Evolutionary conservation across 35 echinoderm and acorn worm genomes (phyloP).

Genomic region (Diadema setosum): DNA sequence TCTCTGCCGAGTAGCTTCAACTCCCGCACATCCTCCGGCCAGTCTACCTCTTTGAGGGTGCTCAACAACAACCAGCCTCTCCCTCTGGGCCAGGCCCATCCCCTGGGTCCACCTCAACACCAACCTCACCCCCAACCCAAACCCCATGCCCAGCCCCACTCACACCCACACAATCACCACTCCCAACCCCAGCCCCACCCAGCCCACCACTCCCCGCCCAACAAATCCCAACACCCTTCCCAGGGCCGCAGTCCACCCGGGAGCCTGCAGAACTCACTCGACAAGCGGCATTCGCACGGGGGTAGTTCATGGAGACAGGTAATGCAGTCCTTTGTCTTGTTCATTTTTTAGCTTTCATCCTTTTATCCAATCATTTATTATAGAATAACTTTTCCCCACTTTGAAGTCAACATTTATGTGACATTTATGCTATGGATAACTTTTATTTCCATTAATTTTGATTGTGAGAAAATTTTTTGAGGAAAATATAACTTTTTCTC

Average conservation of each 20-base stretch:
- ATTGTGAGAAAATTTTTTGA: too few species aligned
- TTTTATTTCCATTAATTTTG: too few species aligned
- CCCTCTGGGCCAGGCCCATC: neutral
- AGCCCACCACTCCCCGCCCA: neutral
- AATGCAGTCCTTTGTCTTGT: too few species aligned
- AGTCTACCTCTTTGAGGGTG: neutral
- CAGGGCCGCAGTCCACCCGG: neutral
- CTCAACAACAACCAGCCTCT: neutral
- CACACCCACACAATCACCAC: neutral
- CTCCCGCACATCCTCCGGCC: slow-evolving; percentile 47
- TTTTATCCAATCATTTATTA: too few species aligned
- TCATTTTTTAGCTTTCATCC: too few species aligned
- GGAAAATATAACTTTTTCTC: too few species aligned
- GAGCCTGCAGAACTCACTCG: neutral
- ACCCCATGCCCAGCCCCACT: neutral
- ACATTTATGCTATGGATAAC: too few species aligned
- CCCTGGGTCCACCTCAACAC: neutral
- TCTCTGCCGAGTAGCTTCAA: slow-evolving; percentile 34
- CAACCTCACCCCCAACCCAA: neutral
- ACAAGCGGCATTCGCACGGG: neutral
- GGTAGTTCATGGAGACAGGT: slow-evolving; percentile 17
- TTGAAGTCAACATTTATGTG: too few species aligned
- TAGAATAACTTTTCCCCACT: too few species aligned
- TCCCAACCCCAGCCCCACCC: neutral
- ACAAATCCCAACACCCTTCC: neutral